A percentile compares a stretch with the other conserved stretches of the same genome.
phyloP scores from a whole-genome alignment of 2,888 invertebrate species.

The Dasysyrphus albostriatus region DNA sequence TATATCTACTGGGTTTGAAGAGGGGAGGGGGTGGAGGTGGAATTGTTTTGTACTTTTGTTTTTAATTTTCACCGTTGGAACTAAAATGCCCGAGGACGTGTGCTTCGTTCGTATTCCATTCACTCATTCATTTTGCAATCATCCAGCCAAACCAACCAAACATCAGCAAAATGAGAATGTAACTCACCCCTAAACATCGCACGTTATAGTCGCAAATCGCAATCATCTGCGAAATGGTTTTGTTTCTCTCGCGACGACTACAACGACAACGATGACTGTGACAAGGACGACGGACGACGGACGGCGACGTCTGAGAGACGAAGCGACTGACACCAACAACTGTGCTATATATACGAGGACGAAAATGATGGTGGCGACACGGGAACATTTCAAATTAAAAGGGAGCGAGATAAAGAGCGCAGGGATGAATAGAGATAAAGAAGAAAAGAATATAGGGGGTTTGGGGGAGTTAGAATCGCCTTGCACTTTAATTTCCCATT shows the following conservation, averaged over 20 bases:
- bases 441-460: constrained; percentile 14
- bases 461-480: constrained; percentile 71
- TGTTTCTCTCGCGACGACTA: constrained; percentile 63
- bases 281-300: constrained; percentile 13
- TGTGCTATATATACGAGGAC: constrained; percentile 17
- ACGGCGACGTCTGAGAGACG: constrained; percentile 19
- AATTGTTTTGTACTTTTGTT: constrained; percentile 49
- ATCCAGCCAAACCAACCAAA: constrained; percentile 48
- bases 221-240: constrained; percentile 76
- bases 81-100: constrained; percentile 68
- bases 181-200: constrained; percentile 71
- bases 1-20: background rate
- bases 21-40: background rate
- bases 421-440: constrained; percentile 72
- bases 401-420: constrained; percentile 62
- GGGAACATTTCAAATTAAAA: constrained; percentile 75
- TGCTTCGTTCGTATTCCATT: constrained; percentile 65
- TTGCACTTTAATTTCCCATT: constrained; percentile 77
- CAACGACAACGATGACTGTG: constrained; percentile 22
- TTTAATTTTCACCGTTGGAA: constrained; percentile 72
- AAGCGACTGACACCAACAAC: constrained; percentile 41
- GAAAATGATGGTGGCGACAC: constrained; percentile 74
- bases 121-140: constrained; percentile 72
- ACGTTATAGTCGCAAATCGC: constrained; percentile 75
- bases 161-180: constrained; percentile 49